phyloP scores from a whole-genome alignment of 2,113 vertebrate genomes.

The Albula goreensis region DNA sequence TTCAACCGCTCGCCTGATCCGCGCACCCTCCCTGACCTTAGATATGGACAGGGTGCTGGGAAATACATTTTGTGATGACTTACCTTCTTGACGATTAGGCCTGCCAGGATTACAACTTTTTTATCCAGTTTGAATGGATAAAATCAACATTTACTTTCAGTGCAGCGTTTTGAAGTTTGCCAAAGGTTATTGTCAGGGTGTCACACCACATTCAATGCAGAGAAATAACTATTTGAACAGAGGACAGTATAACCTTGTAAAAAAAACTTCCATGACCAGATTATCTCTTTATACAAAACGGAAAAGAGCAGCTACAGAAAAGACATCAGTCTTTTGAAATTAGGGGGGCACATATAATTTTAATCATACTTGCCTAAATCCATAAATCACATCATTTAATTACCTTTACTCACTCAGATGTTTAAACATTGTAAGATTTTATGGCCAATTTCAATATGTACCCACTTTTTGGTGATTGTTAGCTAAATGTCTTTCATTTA shows the following conservation, averaged over 20 bases:
- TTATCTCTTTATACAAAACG: neutral
- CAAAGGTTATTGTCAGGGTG: neutral
- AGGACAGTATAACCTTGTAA: neutral
- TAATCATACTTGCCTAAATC: neutral
- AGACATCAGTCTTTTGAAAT: neutral
- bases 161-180: neutral
- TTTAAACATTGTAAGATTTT: neutral
- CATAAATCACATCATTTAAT: neutral
- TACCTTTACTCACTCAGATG: neutral
- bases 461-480: neutral
- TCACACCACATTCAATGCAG: neutral
- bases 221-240: neutral
- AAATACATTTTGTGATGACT: neutral
- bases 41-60: neutral
- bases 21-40: neutral
- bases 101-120: neutral
- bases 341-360: neutral
- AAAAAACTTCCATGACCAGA: neutral
- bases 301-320: neutral
- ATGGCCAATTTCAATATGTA: neutral
- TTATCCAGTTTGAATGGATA: neutral
- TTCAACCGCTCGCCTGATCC: neutral
- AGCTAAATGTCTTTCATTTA: slow-evolving; percentile 3
- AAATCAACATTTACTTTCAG: neutral
- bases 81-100: neutral